A percentile compares a stretch with the other conserved stretches of the same genome.
Conservation (phyloP, 1,140 invertebrate genomes). For the Campoletis sonorensis region DNA sequence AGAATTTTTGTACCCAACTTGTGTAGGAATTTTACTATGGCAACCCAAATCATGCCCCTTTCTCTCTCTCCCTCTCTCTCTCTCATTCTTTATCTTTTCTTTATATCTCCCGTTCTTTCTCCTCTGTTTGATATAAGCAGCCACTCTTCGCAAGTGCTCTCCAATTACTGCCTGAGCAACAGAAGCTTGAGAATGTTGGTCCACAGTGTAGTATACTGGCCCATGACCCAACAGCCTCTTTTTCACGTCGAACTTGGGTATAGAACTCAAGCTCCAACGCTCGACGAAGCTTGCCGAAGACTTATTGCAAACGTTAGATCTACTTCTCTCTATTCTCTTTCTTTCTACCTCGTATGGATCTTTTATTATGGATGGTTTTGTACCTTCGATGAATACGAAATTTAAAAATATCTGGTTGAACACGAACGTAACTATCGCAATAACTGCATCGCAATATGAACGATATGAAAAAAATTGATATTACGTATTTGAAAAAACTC, state of each 20-base stretch:
- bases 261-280: conserved; percentile 19
- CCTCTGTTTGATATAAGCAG: conserved; percentile 46
- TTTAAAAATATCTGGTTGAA: background rate
- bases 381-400: background rate
- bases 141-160: conserved; percentile 48
- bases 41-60: background rate
- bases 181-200: conserved; percentile 41
- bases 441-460: background rate
- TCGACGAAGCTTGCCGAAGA: conserved; percentile 35
- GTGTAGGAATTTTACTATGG: conserved; percentile 25
- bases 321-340: background rate
- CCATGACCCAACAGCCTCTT: conserved; percentile 14
- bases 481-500: background rate
- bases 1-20: conserved; percentile 43
- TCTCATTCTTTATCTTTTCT: background rate
- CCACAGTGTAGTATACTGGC: conserved; percentile 37
- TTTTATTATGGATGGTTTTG: background rate
- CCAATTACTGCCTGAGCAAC: conserved; percentile 45
- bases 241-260: conserved; percentile 29
- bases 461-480: background rate
- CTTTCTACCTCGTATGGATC: background rate
- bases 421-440: background rate
- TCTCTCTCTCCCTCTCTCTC: background rate
- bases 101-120: background rate
- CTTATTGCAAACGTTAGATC: background rate